Base-by-base conservation (phyloP, 2,888 invertebrate species). In the Alcis repandata region DNA sequence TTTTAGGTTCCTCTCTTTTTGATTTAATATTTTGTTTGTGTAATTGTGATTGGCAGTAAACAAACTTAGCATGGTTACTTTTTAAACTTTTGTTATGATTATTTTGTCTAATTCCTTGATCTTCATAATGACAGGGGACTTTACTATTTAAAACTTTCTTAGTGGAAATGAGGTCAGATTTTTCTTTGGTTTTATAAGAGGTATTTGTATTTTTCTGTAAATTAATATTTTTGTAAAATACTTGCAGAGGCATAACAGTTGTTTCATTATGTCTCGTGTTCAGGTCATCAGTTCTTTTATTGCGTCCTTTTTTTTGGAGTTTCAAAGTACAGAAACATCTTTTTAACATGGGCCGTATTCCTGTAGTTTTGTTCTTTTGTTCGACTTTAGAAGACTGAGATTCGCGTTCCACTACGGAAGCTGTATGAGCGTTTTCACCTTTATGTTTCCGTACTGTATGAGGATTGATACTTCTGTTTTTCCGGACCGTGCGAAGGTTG, bases 251-350 rank as follows among this genome's bases (percentile, higher is more conserved):
- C 64, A 68, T 68, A 38, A 59, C 41, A 33, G 59, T 68, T 3
- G 51, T 11, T 56, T 45, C 19, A 40, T 20, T 60, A 10, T 36
- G 41, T 69, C 43, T 56, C 22, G 19, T 56, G 61, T 17, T 59
- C 6, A 6, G 48, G 6, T 48, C 32, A 9, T 48, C 32, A 20
- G n/a, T 27, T 48, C 9, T 48, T 48, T 48, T 48, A 32, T 15
- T 32, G 45, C 38, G 43, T 17, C 46, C 67, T 46, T 61, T 54
- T 54, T 79, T 79, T 63, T 76, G 73, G 59, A 80, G 74, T 62
- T 79, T 75, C 17, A 80, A 64, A 32, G 80, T 79, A 66, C 80
- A 82, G 58, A 82, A 80, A 71, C 84, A 82, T 59, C 77, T 74
- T 69, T 82, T 83, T n/a, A 82, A 56, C 20, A 75, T 71, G 17